Conservation (phyloP, 2,888 invertebrate species). For the Harpagoxenus sublaevis region DNA sequence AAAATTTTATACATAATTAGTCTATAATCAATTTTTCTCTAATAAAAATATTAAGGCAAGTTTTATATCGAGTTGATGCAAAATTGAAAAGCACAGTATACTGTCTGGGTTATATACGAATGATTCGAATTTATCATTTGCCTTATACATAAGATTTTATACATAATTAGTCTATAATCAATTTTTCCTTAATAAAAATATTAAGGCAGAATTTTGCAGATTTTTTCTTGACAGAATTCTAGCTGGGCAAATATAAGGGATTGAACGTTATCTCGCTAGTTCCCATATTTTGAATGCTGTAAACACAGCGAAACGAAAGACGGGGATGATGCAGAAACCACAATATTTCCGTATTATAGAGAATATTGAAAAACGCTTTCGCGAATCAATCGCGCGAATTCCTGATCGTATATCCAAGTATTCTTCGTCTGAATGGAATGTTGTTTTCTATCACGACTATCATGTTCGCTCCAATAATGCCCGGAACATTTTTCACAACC, state of each 20-base stretch:
- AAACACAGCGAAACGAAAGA: constrained; percentile 58
- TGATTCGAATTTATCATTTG: not conserved
- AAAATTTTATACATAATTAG: no score
- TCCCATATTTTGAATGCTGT: not conserved
- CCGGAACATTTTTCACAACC: constrained; percentile 51
- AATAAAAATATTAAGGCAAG: not conserved
- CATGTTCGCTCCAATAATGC: constrained; percentile 49
- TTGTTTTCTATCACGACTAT: constrained; percentile 53
- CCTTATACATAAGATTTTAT: not conserved
- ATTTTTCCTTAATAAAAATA: not conserved
- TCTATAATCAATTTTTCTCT: no score
- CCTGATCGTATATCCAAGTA: constrained; percentile 26
- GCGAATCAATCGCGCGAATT: constrained; percentile 58
- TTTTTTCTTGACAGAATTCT: not conserved
- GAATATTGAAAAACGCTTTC: constrained; percentile 65
- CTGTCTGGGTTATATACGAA: not conserved
- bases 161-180: not conserved
- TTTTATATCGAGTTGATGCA: no score
- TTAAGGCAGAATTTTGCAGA: not conserved
- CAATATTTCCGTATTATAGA: constrained; percentile 50
- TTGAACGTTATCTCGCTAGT: not conserved
- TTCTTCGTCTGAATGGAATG: constrained; percentile 50
- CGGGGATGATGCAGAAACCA: constrained; percentile 52
- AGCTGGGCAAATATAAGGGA: not conserved
- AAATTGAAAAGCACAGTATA: no score